Percentiles rank a stretch among this genome's conserved stretches.
Conservation (phyloP, 2,113 vertebrate species). For the Pipra filicauda region DNA sequence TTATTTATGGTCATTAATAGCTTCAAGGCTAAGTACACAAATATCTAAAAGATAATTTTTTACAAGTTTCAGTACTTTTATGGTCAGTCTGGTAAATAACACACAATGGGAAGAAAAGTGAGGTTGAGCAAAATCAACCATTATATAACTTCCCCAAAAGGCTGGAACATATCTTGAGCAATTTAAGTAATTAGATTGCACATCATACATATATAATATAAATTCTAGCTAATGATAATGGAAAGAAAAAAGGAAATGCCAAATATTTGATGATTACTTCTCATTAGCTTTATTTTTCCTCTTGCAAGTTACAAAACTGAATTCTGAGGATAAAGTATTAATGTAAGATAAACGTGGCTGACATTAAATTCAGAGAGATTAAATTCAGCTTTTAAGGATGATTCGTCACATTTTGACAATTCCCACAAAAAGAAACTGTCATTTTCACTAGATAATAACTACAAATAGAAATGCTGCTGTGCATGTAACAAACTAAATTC, state of each 20-base stretch:
- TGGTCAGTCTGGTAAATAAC: not conserved
- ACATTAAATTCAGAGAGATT: not conserved
- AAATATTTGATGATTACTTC: conserved; percentile 2
- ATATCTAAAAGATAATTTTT: not conserved
- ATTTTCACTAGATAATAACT: not conserved
- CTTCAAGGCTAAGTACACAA: not conserved
- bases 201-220: not conserved
- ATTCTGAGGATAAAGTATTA: not conserved
- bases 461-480: not conserved
- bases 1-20: not conserved
- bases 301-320: not conserved
- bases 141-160: not conserved
- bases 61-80: not conserved
- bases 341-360: not conserved
- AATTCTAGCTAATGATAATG: conserved; percentile 5
- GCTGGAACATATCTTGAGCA: not conserved
- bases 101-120: not conserved
- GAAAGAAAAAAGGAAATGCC: conserved; percentile 2
- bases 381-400: not conserved
- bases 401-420: not conserved
- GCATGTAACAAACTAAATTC: not conserved
- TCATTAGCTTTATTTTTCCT: not conserved
- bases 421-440: not conserved
- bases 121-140: not conserved
- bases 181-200: conserved; percentile 20